These are phyloP conservation scores for Sebastes elongatus DNA, from an alignment of 2,797 vertebrate genomes.

Conservation along the genomic window DNA sequence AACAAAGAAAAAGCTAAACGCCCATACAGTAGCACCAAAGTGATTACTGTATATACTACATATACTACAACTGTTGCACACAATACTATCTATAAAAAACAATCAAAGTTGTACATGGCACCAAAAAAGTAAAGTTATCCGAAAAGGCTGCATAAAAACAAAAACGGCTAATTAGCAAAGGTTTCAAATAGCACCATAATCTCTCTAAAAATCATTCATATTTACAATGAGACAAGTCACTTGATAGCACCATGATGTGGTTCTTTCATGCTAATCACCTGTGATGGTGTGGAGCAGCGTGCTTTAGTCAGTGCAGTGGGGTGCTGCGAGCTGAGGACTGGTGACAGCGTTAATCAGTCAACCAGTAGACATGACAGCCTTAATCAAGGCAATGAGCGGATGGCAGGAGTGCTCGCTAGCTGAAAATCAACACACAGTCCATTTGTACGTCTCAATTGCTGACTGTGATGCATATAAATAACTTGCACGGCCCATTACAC, in stretches of 20 bases:
- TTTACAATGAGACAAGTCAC: slow-evolving; percentile 47
- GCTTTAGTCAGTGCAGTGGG: slow-evolving; percentile 10
- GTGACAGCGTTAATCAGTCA: slow-evolving; percentile 68
- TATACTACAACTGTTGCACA: background rate
- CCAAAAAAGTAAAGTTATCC: background rate
- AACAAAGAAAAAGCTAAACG: background rate
- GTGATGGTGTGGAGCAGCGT: slow-evolving; percentile 12
- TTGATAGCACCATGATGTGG: slow-evolving; percentile 32
- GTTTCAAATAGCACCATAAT: background rate
- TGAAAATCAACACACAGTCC: slow-evolving; percentile 62
- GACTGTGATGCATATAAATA: slow-evolving; percentile 68
- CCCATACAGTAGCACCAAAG: background rate
- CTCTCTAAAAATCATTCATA: slow-evolving; percentile 10
- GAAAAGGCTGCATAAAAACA: background rate
- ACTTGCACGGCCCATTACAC: slow-evolving; percentile 66
- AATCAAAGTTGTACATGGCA: background rate
- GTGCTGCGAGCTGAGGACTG: slow-evolving; percentile 33
- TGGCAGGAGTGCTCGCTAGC: slow-evolving; percentile 37
- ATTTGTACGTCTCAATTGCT: slow-evolving; percentile 66
- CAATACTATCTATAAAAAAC: background rate
- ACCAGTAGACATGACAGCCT: slow-evolving; percentile 61
- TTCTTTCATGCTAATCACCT: slow-evolving; percentile 47
- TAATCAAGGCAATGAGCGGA: slow-evolving; percentile 64
- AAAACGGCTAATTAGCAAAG: background rate
- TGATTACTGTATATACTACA: background rate